A percentile compares a stretch with the other conserved stretches of the same genome.
These are phyloP conservation scores for Frieseomelitta varia DNA, from an alignment of 1,140 invertebrate species.

Conservation along the genomic window DNA sequence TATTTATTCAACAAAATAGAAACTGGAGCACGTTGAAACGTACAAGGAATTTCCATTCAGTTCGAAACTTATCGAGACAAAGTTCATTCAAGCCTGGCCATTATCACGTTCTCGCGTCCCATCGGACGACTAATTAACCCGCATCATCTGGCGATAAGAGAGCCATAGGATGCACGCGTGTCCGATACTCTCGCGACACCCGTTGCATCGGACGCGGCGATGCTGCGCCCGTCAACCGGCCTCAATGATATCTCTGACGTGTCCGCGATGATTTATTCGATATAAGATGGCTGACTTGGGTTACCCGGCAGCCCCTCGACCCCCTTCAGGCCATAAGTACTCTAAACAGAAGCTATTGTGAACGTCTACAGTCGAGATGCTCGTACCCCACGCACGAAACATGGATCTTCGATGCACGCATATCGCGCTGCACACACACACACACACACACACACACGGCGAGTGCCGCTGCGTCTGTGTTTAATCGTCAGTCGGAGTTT, in stretches of 20 bases:
- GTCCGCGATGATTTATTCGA: constrained; percentile 81
- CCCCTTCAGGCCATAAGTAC: constrained; percentile 72
- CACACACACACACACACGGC: too few relatives aligned
- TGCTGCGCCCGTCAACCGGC: constrained; percentile 75
- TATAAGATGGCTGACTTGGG: constrained; percentile 80
- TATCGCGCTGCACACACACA: neutral
- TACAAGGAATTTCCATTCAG: neutral
- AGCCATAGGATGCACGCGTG: neutral
- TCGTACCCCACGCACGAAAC: constrained; percentile 78
- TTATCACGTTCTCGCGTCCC: constrained; percentile 3
- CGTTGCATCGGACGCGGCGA: constrained; percentile 61
- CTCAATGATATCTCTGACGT: constrained; percentile 81
- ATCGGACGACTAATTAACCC: constrained; percentile 27
- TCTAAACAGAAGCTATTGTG: constrained; percentile 82
- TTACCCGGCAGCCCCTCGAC: constrained; percentile 71
- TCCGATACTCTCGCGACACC: constrained; percentile 61
- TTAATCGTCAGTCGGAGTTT: constrained; percentile 65
- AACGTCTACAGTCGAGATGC: constrained; percentile 76
- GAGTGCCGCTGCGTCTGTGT: constrained; percentile 38
- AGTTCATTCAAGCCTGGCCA: neutral
- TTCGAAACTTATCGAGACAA: constrained; percentile 12
- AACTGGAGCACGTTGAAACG: neutral
- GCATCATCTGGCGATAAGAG: neutral
- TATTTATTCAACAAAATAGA: neutral
- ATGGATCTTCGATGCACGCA: constrained; percentile 56